phyloP scores from a whole-genome alignment of 2,888 invertebrate genomes.

The Microchrysa polita region DNA sequence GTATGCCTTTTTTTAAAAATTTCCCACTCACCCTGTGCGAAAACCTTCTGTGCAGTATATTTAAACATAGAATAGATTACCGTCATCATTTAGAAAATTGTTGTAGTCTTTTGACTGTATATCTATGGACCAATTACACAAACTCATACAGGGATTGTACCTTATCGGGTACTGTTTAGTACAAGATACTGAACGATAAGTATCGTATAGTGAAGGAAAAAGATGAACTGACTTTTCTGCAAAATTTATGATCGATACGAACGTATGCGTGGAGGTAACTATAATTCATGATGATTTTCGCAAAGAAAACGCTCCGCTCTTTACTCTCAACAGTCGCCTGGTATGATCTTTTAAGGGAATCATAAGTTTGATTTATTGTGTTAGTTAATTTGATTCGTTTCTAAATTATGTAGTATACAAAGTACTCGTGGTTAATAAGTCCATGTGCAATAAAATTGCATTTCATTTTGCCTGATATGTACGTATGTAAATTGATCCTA shows the following conservation, averaged over 20 bases:
- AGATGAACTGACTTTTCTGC: conserved; percentile 42
- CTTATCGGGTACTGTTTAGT: background rate
- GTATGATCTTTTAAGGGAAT: conserved; percentile 48
- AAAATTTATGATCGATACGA: conserved; percentile 49
- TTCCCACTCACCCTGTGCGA: conserved; percentile 1
- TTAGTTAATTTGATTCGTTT: conserved; percentile 47
- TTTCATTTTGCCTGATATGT: conserved; percentile 13
- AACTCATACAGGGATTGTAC: background rate
- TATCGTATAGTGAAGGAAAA: conserved; percentile 10
- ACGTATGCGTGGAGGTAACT: conserved; percentile 49
- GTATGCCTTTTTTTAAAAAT: too few species aligned
- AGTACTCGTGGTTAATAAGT: conserved; percentile 39
- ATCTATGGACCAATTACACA: conserved; percentile 22
- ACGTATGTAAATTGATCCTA: conserved; percentile 49
- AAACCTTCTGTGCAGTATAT: background rate
- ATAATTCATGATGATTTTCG: conserved; percentile 48
- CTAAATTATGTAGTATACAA: conserved; percentile 39
- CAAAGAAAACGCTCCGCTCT: conserved; percentile 22
- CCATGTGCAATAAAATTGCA: conserved; percentile 11
- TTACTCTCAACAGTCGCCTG: conserved; percentile 35
- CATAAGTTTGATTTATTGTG: conserved; percentile 49
- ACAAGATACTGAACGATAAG: conserved; percentile 25
- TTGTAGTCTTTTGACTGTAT: conserved; percentile 25
- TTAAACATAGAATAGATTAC: conserved; percentile 27
- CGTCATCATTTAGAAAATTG: conserved; percentile 47